These are phyloP conservation scores for Agrilus mali DNA, from an alignment of 2,888 invertebrate genomes.

Conservation along the genomic window DNA sequence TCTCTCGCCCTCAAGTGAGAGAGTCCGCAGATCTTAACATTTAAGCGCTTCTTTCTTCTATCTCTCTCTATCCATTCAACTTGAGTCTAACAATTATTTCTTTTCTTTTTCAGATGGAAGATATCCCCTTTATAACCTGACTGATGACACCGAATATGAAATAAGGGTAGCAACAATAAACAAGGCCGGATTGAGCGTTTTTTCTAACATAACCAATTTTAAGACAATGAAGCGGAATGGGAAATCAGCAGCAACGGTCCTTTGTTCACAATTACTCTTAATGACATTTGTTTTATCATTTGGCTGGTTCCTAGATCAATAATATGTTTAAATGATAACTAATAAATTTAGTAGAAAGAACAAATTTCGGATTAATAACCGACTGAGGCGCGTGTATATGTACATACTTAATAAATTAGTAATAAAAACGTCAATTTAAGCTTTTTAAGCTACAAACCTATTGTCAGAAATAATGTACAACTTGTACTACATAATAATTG, in stretches of 20 bases:
- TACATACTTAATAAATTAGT: too few relatives aligned
- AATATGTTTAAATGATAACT: too few relatives aligned
- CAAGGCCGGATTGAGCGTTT: slow-evolving; percentile 37
- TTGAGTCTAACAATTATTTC: not conserved
- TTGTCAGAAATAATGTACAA: too few relatives aligned
- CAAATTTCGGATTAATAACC: slow-evolving; percentile 4
- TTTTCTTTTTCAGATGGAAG: slow-evolving; percentile 32
- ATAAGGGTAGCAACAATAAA: slow-evolving; percentile 43
- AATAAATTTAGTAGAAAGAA: not conserved
- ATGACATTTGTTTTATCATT: slow-evolving; percentile 3
- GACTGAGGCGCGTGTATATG: too few relatives aligned
- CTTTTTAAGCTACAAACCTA: too few relatives aligned
- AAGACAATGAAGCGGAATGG: slow-evolving; percentile 14
- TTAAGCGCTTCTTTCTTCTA: too few relatives aligned
- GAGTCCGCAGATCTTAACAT: too few relatives aligned
- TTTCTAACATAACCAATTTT: slow-evolving; percentile 22
- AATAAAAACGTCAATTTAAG: too few relatives aligned
- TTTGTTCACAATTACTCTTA: not conserved
- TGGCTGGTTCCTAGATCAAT: too few relatives aligned
- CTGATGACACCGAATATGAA: slow-evolving; percentile 38
- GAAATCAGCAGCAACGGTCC: slow-evolving; percentile 11
- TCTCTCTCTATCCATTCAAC: too few relatives aligned
- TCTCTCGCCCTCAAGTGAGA: too few relatives aligned
- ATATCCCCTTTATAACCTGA: slow-evolving; percentile 36
- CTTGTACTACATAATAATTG: too few relatives aligned